Percentiles rank a stretch among this genome's conserved stretches.
Evolutionary conservation across 1,140 invertebrate species (phyloP).

Genomic region (Epicauta chinensis): DNA sequence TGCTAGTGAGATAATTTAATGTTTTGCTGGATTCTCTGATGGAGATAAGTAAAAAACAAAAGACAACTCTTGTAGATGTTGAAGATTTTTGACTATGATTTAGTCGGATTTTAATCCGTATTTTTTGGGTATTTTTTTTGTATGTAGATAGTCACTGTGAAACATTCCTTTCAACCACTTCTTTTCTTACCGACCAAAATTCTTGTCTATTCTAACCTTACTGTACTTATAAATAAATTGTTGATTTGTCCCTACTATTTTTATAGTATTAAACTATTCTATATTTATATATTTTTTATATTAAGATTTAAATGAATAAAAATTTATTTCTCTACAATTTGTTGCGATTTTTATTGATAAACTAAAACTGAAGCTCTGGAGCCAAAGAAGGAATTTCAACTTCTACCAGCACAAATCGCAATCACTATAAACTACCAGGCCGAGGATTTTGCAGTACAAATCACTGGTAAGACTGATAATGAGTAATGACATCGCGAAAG

Average conservation of each 20-base stretch:
- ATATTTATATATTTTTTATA: slow-evolving; percentile 17
- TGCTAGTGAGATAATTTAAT: slow-evolving; percentile 28
- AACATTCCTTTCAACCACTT: slow-evolving; percentile 2
- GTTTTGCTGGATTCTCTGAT: not conserved
- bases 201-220: no score
- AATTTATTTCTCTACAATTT: slow-evolving; percentile 7
- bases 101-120: no score
- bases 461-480: no score
- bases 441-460: no score
- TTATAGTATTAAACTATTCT: slow-evolving; percentile 6
- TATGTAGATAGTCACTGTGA: no score
- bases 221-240: no score
- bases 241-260: not conserved
- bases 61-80: slow-evolving; percentile 3
- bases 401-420: no score
- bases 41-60: not conserved
- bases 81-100: not conserved
- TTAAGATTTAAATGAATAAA: slow-evolving; percentile 13
- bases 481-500: no score
- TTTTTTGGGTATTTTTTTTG: no score
- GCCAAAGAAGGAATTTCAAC: no score
- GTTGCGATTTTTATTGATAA: not conserved
- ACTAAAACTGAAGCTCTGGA: no score
- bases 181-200: not conserved
- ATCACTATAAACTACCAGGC: no score